A percentile compares a stretch with the other conserved stretches of the same genome.
These are phyloP conservation scores for Chaitophorus viminalis DNA, from an alignment of 2,888 invertebrate genomes.

Conservation along the genomic window DNA sequence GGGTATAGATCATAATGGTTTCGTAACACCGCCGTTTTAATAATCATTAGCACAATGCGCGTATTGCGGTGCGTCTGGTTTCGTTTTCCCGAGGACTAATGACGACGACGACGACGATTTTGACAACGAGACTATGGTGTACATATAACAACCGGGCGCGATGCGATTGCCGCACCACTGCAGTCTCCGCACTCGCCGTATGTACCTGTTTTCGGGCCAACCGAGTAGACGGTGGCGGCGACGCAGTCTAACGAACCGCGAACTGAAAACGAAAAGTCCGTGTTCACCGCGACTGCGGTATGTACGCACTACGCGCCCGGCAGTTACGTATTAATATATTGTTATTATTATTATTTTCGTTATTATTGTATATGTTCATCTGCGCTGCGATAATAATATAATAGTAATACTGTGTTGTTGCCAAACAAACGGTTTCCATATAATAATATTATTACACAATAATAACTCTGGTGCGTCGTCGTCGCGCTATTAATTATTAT, in stretches of 20 bases:
- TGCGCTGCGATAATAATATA: not conserved
- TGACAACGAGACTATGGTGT: not conserved
- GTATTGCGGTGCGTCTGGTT: conserved; percentile 41
- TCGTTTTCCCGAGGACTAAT: conserved; percentile 29
- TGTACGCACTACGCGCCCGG: too few relatives aligned
- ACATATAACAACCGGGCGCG: not conserved
- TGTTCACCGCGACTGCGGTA: not conserved
- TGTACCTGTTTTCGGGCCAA: not conserved
- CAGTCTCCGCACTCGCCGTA: too few relatives aligned
- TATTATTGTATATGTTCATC: not conserved
- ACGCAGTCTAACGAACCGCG: conserved; percentile 30
- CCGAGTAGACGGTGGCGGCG: not conserved
- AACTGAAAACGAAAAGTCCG: conserved; percentile 41
- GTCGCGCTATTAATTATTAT: too few relatives aligned
- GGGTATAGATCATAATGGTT: not conserved
- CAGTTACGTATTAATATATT: not conserved
- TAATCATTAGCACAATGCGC: not conserved
- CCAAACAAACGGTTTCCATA: too few relatives aligned
- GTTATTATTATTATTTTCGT: not conserved
- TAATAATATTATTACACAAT: too few relatives aligned
- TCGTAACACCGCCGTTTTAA: conserved; percentile 16
- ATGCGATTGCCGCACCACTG: not conserved
- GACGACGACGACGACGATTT: not conserved
- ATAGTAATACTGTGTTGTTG: too few relatives aligned
- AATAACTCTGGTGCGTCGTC: too few relatives aligned